These are phyloP conservation scores for Augiades crinisus DNA, from an alignment of 2,888 invertebrate species.

Conservation along the genomic window DNA sequence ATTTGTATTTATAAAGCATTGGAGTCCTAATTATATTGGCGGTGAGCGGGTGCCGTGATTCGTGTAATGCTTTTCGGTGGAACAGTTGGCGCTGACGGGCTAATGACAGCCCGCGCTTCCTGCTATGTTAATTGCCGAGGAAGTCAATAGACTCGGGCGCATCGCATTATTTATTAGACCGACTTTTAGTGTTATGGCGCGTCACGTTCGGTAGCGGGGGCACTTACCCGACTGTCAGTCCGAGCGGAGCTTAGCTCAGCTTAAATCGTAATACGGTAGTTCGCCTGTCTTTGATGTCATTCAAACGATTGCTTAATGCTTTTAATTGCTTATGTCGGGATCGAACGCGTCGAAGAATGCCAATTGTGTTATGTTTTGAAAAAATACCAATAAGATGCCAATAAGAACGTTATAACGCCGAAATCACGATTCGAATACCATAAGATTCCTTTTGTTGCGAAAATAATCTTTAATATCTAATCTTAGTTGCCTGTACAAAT, in stretches of 20 bases:
- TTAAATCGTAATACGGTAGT: conserved; percentile 80
- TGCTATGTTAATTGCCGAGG: conserved; percentile 74
- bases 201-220: conserved; percentile 58
- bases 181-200: conserved; percentile 57
- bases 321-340: conserved; percentile 58
- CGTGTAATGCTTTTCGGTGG: conserved; percentile 59
- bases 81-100: conserved; percentile 77
- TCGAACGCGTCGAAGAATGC: conserved; percentile 33
- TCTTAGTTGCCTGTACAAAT: too few species aligned
- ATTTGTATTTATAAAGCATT: conserved; percentile 76
- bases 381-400: conserved; percentile 8
- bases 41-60: conserved; percentile 64
- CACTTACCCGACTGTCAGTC: conserved; percentile 76
- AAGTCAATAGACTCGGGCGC: conserved; percentile 63
- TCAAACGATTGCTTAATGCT: conserved; percentile 64
- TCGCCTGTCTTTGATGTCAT: conserved; percentile 61
- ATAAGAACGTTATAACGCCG: neutral
- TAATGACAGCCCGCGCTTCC: conserved; percentile 77
- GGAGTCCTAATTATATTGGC: conserved; percentile 69
- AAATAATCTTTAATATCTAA: neutral
- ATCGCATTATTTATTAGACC: conserved; percentile 73
- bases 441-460: neutral
- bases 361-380: conserved; percentile 23
- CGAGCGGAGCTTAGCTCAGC: conserved; percentile 61
- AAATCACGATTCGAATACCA: neutral